Conservation (phyloP, 2,797 vertebrate species). For the Liasis olivaceus region DNA sequence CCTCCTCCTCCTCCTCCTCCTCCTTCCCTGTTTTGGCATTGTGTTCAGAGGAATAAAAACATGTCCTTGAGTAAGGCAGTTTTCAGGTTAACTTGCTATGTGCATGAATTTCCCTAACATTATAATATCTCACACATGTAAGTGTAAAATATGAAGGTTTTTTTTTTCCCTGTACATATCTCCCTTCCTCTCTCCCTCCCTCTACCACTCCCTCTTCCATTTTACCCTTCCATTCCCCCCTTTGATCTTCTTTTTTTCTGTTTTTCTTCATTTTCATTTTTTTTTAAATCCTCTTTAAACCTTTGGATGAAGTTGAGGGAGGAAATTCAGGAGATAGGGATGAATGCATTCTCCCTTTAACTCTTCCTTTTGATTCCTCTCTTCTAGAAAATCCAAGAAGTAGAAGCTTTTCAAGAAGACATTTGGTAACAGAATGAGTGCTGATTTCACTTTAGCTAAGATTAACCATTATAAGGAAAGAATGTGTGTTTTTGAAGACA, state of each 20-base stretch:
- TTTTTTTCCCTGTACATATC: neutral
- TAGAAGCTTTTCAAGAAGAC: neutral
- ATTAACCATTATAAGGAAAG: slow-evolving; percentile 14
- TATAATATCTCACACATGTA: neutral
- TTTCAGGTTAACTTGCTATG: neutral
- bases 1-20: no score
- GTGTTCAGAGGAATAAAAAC: neutral
- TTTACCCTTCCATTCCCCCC: neutral
- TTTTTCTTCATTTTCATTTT: neutral
- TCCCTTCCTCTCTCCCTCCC: neutral
- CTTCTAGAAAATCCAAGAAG: neutral
- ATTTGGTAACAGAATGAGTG: neutral
- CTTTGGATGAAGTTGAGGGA: neutral
- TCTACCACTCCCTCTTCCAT: neutral
- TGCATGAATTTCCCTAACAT: neutral
- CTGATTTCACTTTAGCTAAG: neutral
- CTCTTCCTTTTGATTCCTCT: neutral
- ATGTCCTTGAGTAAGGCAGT: neutral
- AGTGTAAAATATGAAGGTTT: neutral
- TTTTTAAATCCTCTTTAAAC: neutral
- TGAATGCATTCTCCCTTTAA: neutral
- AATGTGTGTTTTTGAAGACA: neutral
- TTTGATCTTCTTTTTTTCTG: neutral
- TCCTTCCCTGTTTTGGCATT: neutral
- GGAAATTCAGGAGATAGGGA: neutral